Conservation (phyloP, 2,113 vertebrate species). For the Cinclus cinclus region DNA sequence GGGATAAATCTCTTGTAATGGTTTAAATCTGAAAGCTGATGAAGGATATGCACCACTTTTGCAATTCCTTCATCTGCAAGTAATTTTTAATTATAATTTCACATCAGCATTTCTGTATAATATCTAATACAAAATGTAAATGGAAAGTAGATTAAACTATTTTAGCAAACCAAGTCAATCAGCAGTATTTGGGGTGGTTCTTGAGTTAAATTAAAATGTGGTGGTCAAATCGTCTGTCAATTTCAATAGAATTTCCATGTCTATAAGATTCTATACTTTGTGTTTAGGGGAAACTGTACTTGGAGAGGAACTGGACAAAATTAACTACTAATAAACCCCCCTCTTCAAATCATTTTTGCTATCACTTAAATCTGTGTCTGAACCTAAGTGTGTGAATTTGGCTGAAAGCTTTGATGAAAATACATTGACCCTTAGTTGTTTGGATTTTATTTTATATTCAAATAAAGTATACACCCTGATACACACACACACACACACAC, state of each 20-base stretch:
- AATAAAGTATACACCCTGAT: neutral
- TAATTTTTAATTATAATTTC: slow-evolving; percentile 2
- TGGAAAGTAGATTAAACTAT: neutral
- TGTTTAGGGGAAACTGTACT: neutral
- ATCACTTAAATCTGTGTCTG: neutral
- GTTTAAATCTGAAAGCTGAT: slow-evolving; percentile 15
- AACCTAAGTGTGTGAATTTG: neutral
- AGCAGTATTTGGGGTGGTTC: neutral
- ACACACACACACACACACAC: neutral
- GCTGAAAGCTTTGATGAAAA: neutral
- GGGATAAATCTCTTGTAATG: slow-evolving; percentile 32
- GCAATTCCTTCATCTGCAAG: neutral
- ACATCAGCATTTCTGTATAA: neutral
- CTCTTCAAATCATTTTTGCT: neutral
- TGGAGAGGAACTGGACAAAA: neutral
- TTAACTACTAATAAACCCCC: neutral
- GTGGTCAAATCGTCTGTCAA: neutral
- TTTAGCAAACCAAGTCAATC: neutral
- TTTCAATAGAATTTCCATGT: neutral
- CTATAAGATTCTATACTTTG: neutral
- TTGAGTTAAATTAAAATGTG: neutral
- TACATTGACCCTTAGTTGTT: neutral
- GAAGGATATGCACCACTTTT: neutral
- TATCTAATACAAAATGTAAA: neutral
- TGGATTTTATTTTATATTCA: neutral